Evolutionary conservation across 2,888 invertebrate genomes (phyloP).

Genomic region (Miltochrista miniata): DNA sequence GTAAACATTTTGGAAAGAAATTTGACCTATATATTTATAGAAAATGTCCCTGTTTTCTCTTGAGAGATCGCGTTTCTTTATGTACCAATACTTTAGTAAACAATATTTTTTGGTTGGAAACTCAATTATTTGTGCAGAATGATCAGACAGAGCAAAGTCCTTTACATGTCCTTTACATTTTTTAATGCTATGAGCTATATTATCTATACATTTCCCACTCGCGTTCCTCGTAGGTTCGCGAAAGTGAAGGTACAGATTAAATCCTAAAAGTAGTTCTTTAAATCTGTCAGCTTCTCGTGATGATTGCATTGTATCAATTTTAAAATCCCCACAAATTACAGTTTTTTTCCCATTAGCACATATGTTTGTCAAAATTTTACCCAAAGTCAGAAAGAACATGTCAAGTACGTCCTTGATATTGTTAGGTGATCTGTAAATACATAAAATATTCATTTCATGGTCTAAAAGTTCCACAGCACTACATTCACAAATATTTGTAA

Average conservation of each 20-base stretch:
- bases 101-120: neutral
- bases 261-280: neutral
- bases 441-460: neutral
- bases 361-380: neutral
- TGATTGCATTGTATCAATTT: neutral
- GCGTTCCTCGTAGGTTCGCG: neutral
- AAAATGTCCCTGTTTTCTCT: neutral
- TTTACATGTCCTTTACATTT: neutral
- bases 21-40: neutral
- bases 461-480: neutral
- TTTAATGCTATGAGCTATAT: neutral
- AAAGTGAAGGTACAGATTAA: neutral
- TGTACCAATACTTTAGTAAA: neutral
- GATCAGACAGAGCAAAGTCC: slow-evolving; percentile 1
- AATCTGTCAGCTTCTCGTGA: neutral
- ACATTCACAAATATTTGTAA: neutral
- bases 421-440: neutral
- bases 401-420: neutral
- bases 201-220: neutral
- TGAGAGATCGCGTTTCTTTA: too few species aligned
- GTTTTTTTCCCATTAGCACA: neutral
- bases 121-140: slow-evolving; percentile 5
- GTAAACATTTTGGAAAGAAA: neutral
- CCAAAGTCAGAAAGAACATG: neutral
- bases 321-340: neutral